Base-by-base conservation (phyloP, 64 coral and sea anemone species). In the Anthopleura sola region DNA sequence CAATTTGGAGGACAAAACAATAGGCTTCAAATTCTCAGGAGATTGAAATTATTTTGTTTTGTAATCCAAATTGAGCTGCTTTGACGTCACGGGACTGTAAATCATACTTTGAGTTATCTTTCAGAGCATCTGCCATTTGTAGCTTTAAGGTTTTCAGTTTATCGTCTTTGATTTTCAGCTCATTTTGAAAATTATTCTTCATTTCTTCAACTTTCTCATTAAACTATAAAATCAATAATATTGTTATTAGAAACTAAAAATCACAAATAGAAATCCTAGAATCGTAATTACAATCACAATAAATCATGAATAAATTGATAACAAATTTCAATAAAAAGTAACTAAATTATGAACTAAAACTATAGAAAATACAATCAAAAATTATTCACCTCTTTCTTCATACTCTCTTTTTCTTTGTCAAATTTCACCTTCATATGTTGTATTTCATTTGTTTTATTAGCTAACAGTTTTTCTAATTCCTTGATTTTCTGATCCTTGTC, bases 41-140 rank as follows among this genome's bases (percentile, higher is more conserved):
- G n/a, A n/a, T n/a, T n/a, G n/a, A n/a, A n/a, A n/a, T n/a, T n/a
- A n/a, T n/a, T n/a, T n/a, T n/a, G n/a, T n/a, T n/a, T n/a, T n/a
- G n/a, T n/a, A n/a, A n/a, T n/a, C n/a, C n/a, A n/a, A n/a, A n/a
- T n/a, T n/a, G n/a, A n/a, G n/a, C n/a, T n/a, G n/a, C n/a, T n/a
- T n/a, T n/a, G n/a, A n/a, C n/a, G n/a, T n/a, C n/a, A n/a, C n/a
- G n/a, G n/a, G n/a, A n/a, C n/a, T n/a, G n/a, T n/a, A 32, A 34
- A 71, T 71, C 29, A 31, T 71, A 96, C 94, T 87, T 92, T 82
- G 94, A 96, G 33, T 96, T 96, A 86, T 96, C 94, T 76, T 92
- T 92, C 24, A 96, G 78, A 79, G 87, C 87, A 90, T 96, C 94
- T 8, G 94, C 94, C 94, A 96, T 96, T 15, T 86, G 87, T 78